Conservation (phyloP, 2,113 vertebrate species). For the Hippocampus zosterae region DNA sequence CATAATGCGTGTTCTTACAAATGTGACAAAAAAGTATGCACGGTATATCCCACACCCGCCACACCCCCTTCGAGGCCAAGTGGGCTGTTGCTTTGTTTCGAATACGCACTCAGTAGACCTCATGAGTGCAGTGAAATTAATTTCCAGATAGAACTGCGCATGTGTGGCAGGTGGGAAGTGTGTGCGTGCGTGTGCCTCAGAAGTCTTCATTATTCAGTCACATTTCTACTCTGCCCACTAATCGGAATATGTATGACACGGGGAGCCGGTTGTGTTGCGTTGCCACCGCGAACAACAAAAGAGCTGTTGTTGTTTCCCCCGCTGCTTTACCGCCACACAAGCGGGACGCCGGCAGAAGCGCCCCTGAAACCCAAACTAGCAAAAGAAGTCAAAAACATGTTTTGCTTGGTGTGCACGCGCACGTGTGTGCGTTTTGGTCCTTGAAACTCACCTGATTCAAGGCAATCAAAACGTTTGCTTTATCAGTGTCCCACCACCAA, state of each 20-base stretch:
- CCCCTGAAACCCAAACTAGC: conserved; percentile 14
- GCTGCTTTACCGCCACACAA: conserved; percentile 34
- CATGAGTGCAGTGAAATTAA: conserved; percentile 45
- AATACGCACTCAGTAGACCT: conserved; percentile 42
- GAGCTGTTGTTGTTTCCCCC: conserved; percentile 38
- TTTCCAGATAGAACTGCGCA: conserved; percentile 50
- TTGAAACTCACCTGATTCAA: conserved; percentile 38
- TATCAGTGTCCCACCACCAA: conserved; percentile 39
- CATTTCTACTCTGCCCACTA: conserved; percentile 39
- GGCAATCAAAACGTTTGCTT: conserved; percentile 39
- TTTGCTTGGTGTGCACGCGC: conserved; percentile 14
- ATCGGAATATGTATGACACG: conserved; percentile 60
- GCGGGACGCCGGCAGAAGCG: conserved; percentile 20
- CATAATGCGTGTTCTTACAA: conserved; percentile 17
- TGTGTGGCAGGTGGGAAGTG: conserved; percentile 6
- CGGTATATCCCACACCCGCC: too few relatives aligned
- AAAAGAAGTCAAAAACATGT: conserved; percentile 27
- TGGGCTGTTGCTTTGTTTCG: conserved; percentile 27
- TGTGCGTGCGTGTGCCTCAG: conserved; percentile 43
- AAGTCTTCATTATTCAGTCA: conserved; percentile 63
- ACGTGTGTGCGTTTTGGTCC: conserved; percentile 17
- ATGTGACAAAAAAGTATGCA: conserved; percentile 1
- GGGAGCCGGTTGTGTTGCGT: conserved; percentile 12
- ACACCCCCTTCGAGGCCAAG: background rate
- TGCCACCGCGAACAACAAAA: conserved; percentile 29